Evolutionary conservation across 1,140 invertebrate species (phyloP).

Genomic region (Drosophila bocqueti): DNA sequence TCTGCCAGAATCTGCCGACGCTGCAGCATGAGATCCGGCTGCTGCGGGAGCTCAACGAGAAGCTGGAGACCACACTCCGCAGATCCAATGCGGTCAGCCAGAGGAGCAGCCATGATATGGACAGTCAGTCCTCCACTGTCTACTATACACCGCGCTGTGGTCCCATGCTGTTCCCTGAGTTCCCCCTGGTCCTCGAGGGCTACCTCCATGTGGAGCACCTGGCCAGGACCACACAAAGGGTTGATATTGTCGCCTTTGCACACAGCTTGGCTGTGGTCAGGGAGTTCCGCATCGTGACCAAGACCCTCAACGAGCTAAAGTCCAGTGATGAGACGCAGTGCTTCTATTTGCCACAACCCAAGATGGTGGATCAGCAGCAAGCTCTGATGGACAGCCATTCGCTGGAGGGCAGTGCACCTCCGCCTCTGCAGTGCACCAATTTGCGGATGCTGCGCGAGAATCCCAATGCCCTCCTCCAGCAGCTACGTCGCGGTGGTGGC

Average conservation of each 20-base stretch:
- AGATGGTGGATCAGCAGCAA: neutral
- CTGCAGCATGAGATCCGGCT: slow-evolving; percentile 68
- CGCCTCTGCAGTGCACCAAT: slow-evolving; percentile 52
- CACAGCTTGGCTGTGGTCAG: slow-evolving; percentile 39
- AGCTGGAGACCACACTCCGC: slow-evolving; percentile 55
- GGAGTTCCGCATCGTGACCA: slow-evolving; percentile 69
- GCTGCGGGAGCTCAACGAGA: slow-evolving; percentile 65
- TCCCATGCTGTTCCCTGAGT: slow-evolving; percentile 11
- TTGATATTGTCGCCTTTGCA: neutral
- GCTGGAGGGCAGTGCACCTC: neutral
- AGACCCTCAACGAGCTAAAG: slow-evolving; percentile 68
- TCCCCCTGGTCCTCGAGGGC: slow-evolving; percentile 21
- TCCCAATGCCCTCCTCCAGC: slow-evolving; percentile 55
- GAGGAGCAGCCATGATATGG: neutral
- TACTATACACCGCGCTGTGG: slow-evolving; percentile 55
- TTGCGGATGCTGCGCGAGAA: slow-evolving; percentile 66
- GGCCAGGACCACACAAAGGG: neutral
- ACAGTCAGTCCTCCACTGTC: neutral
- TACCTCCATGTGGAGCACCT: neutral
- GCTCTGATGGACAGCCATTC: too few relatives aligned
- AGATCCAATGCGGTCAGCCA: neutral
- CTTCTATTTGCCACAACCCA: slow-evolving; percentile 59
- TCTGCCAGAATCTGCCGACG: slow-evolving; percentile 67
- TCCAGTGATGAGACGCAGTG: slow-evolving; percentile 48
- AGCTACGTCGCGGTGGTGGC: slow-evolving; percentile 40